Base-by-base conservation (phyloP, 2,888 invertebrate genomes). In the Dynastes hyllus region DNA sequence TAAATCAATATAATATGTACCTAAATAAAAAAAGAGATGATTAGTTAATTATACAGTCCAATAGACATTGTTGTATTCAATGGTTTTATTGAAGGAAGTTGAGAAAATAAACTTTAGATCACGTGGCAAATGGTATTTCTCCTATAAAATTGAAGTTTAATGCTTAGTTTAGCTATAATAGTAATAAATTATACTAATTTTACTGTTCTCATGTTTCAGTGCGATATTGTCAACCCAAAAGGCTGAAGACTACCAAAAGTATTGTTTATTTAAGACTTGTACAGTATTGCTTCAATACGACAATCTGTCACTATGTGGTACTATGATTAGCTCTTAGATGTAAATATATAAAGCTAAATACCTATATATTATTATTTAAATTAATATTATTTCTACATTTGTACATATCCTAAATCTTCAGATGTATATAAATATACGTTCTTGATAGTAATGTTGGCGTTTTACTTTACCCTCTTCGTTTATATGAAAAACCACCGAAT, bases 201-300 rank as follows among this genome's bases (percentile, higher is more conserved):
- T 45, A 11, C 45, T 45, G 45, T 45, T 45, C 9, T 45, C 1
- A 51, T 78, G 81, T 85, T 84, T 67, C 83, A 85, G 85, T 83
- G 83, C 81, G 81, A 83, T 82, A 82, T 84, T 83, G 81, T 81
- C 80, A 78, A 80, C 80, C 82, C 83, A 82, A 82, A 86, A 86
- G 86, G 85, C 86, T 86, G 86, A 86, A 83, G 81, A 83, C 83
- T 85, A 86, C 86, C 86, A 86, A 86, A 86, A 84, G 83, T 83
- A 83, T 85, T 82, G 84, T 80, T 81, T 81, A 81, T 80, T 81
- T 81, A 79, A 80, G 79, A 81, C 79, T 81, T 83, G 80, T 82
- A 82, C 79, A 81, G 79, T 82, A 81, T 81, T 79, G 82, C 81
- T 81, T 82, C 76, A 80, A 84, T 84, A 85, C 82, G 86, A 86